Evolutionary conservation across 2,113 vertebrate species (phyloP).

Genomic region (Psephotus haematonotus): DNA sequence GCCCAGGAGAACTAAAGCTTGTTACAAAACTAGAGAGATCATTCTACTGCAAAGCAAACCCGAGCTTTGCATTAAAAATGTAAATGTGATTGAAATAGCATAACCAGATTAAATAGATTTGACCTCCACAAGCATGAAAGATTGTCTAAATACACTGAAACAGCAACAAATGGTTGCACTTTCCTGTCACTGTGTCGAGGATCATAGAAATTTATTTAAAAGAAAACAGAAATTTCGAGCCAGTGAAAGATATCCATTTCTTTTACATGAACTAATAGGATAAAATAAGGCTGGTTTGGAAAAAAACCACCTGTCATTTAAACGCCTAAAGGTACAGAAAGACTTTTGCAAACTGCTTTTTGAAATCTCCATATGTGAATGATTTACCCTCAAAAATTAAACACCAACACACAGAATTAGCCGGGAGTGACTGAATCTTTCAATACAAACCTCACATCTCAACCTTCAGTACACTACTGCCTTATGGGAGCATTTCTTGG

Average conservation of each 20-base stretch:
- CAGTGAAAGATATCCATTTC: not conserved
- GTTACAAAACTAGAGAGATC: constrained; percentile 12
- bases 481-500: not conserved
- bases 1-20: not conserved
- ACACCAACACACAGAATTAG: not conserved
- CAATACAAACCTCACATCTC: not conserved
- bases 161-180: not conserved
- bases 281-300: not conserved
- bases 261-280: not conserved
- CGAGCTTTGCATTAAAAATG: constrained; percentile 53
- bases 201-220: not conserved
- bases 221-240: not conserved
- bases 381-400: not conserved
- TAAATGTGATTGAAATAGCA: constrained; percentile 55
- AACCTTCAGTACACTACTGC: not conserved
- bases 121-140: constrained; percentile 6
- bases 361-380: not conserved
- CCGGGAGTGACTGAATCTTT: not conserved
- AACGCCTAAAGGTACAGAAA: not conserved
- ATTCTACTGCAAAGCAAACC: constrained; percentile 33
- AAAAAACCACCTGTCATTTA: not conserved
- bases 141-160: not conserved
- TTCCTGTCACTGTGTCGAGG: not conserved
- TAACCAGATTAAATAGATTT: constrained; percentile 46
- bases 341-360: not conserved